A percentile compares a stretch with the other conserved stretches of the same genome.
Evolutionary conservation across 2,797 vertebrate species (phyloP).

Genomic region (Pangasius larnaudii): DNA sequence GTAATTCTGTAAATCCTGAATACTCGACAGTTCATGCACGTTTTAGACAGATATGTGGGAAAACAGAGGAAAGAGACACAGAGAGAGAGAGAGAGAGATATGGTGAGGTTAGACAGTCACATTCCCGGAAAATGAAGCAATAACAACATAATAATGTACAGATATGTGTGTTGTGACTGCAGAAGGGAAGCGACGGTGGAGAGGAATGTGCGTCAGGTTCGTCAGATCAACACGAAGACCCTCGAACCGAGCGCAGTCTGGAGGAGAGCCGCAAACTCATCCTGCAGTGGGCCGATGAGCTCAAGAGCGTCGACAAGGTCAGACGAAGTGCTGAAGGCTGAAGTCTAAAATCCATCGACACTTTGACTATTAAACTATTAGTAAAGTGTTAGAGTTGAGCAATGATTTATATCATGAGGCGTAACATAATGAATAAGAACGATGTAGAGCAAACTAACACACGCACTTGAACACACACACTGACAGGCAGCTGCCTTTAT

Average conservation of each 20-base stretch:
- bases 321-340: background rate
- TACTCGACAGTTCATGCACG: no score
- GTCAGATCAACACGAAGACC: constrained; percentile 45
- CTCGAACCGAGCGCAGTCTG: constrained; percentile 65
- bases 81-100: background rate
- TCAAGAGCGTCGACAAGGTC: constrained; percentile 71
- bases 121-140: background rate
- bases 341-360: background rate
- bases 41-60: background rate
- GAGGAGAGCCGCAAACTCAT: constrained; percentile 78
- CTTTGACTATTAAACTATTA: background rate
- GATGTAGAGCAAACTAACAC: background rate
- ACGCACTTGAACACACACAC: no score
- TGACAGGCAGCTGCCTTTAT: no score
- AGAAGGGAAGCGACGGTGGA: constrained; percentile 30
- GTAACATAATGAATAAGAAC: background rate
- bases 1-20: background rate
- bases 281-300: constrained; percentile 76
- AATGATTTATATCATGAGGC: background rate
- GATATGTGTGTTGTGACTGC: constrained; percentile 40
- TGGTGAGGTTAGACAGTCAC: background rate
- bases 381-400: background rate
- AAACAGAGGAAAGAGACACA: no score
- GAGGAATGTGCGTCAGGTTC: constrained; percentile 35
- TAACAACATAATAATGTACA: background rate